Evolutionary conservation across 2,888 invertebrate species (phyloP).

Genomic region (Linnaemya tessellans): DNA sequence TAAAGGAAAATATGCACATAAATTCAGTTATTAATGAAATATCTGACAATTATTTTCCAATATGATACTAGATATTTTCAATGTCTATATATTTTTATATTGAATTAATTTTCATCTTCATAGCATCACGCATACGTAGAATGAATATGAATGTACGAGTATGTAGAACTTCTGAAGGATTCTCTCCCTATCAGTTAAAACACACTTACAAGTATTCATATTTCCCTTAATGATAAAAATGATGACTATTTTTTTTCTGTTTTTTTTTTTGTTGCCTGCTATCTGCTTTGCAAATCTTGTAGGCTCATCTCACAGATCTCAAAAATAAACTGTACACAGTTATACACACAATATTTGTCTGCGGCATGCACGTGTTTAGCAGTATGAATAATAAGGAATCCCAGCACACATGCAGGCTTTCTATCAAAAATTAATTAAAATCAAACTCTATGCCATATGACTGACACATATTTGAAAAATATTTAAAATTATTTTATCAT

Average conservation of each 20-base stretch:
- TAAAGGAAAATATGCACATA: not conserved
- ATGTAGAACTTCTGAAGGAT: not conserved
- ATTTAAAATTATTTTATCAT: too few relatives aligned
- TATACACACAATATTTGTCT: not conserved
- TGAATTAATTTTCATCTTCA: slow-evolving; percentile 51
- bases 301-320: slow-evolving; percentile 56
- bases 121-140: slow-evolving; percentile 15
- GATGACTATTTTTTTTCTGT: slow-evolving; percentile 55
- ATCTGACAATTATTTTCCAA: slow-evolving; percentile 44
- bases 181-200: slow-evolving; percentile 30
- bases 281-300: slow-evolving; percentile 58
- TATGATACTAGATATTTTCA: slow-evolving; percentile 41
- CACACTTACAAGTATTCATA: slow-evolving; percentile 22
- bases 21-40: slow-evolving; percentile 11
- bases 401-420: slow-evolving; percentile 30
- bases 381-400: slow-evolving; percentile 16
- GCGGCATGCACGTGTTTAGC: not conserved
- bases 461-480: too few relatives aligned
- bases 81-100: slow-evolving; percentile 57
- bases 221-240: slow-evolving; percentile 59
- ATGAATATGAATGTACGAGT: too few relatives aligned
- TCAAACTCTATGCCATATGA: too few relatives aligned
- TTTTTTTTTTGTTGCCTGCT: slow-evolving; percentile 59
- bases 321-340: slow-evolving; percentile 4
- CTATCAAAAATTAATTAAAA: too few relatives aligned